Percentiles rank a stretch among this genome's conserved stretches.
phyloP scores from a whole-genome alignment of 2,113 vertebrate species.

The Solenodon paradoxus region DNA sequence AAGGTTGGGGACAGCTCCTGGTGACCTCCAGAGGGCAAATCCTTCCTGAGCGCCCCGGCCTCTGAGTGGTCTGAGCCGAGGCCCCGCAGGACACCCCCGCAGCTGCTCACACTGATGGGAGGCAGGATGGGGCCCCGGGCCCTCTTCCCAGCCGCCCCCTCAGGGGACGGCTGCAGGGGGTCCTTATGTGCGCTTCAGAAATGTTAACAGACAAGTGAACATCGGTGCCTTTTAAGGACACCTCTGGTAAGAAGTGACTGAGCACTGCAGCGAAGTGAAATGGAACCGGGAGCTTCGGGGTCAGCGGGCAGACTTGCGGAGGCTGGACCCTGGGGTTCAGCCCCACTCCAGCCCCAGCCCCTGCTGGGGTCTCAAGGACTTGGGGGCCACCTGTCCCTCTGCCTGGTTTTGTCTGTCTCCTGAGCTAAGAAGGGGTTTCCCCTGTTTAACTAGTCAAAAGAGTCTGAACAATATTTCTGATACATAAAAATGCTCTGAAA shows the following conservation, averaged over 20 bases:
- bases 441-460: neutral
- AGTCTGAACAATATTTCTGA: neutral
- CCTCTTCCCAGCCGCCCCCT: neutral
- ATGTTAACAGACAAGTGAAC: neutral
- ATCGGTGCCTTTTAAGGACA: neutral
- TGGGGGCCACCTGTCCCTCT: too few species aligned
- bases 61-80: too few species aligned
- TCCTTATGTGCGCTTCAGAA: too few species aligned
- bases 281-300: too few species aligned
- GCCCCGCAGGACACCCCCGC: fast-evolving
- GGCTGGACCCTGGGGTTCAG: too few species aligned
- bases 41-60: neutral
- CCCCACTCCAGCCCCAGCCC: too few species aligned
- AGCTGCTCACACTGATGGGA: neutral
- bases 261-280: neutral
- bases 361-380: too few species aligned
- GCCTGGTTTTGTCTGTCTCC: neutral
- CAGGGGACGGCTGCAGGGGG: too few species aligned
- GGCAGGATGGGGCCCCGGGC: too few species aligned
- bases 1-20: neutral
- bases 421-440: neutral
- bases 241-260: neutral
- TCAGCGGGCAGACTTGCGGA: too few species aligned
- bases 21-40: fast-evolving
- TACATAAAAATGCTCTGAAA: neutral